A percentile compares a stretch with the other conserved stretches of the same genome.
These are phyloP conservation scores for Brachymystax lenok DNA, from an alignment of 2,797 vertebrate species.

Conservation along the genomic window DNA sequence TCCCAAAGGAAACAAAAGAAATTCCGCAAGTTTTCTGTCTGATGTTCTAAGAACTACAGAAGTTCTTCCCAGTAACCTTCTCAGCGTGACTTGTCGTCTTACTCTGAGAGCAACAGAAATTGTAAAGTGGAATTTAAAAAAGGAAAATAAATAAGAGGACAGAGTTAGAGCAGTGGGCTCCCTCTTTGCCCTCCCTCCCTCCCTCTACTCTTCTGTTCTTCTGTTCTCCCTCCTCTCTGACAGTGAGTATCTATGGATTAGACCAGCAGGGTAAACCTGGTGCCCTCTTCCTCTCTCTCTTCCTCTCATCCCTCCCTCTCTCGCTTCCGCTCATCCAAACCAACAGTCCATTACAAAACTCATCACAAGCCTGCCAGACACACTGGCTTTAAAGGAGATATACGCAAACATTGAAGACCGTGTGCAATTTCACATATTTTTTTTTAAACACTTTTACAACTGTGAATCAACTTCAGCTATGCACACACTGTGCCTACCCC, in stretches of 20 bases:
- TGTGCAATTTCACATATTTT: conserved; percentile 16
- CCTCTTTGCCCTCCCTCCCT: conserved; percentile 1
- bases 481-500: conserved; percentile 8
- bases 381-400: conserved; percentile 35
- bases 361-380: conserved; percentile 39
- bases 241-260: conserved; percentile 42
- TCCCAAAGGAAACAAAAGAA: conserved; percentile 20
- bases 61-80: conserved; percentile 24
- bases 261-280: background rate
- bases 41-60: conserved; percentile 28
- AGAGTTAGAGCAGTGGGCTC: conserved; percentile 34
- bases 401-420: conserved; percentile 10
- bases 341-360: conserved; percentile 31
- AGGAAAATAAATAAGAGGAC: conserved; percentile 23
- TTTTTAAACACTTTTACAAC: conserved; percentile 1
- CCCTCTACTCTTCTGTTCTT: conserved; percentile 14
- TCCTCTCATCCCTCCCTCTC: conserved; percentile 1
- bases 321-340: conserved; percentile 25
- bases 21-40: conserved; percentile 30
- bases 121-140: conserved; percentile 31
- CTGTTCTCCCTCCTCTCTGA: background rate
- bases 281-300: background rate
- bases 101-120: conserved; percentile 33
- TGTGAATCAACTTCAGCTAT: background rate
- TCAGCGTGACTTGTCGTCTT: conserved; percentile 19